Evolutionary conservation across 2,113 vertebrate genomes (phyloP), one percentile per base, ranked within the genome.

Genomic region (Nibea coibor): DNA sequence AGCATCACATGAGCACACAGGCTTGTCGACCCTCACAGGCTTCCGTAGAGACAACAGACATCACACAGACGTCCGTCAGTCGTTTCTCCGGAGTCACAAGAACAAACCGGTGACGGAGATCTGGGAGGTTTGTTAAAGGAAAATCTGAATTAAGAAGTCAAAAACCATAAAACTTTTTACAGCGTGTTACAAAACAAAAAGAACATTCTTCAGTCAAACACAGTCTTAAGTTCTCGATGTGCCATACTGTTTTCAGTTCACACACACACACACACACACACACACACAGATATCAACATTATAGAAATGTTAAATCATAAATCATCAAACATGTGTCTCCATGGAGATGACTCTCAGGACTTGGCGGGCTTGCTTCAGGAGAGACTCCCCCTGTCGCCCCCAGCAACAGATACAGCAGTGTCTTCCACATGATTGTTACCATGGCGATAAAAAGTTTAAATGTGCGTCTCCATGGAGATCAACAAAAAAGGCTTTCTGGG

Each of bases 311-410:
- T 43, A 19, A 48, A 56, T 3, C n/a, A n/a, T n/a, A n/a, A n/a
- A n/a, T n/a, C n/a, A n/a, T n/a, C n/a, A 12, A n/a, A 19, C 16
- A 11, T 5, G 20, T 53, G 51, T 78, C 35, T 66, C 61, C 47
- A 47, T 77, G 59, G 69, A 81, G 72, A 83, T 54, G 75, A 80
- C 54, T 86, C 84, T 86, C 86, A 84, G 86, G 88, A 78, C 66
- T 70, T 42, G 69, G 80, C 62, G 72, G 58, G 65, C 45, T 31
- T 70, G 31, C 31, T 8, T 35, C 6, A 35, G 78, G 79, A 80
- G 85, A 75, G 6, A 35, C 7, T 14, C 39, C 17, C 28, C 65
- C 17, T 42, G 80, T 85, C 12, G 47, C 84, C 75, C 85, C 63
- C 48, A 57, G 80, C 88, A 86, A 83, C 88, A 81, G 77, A 85